A percentile compares a stretch with the other conserved stretches of the same genome.
Evolutionary conservation across 2,888 invertebrate species (phyloP).

Genomic region (Tetheella fluctuosa): DNA sequence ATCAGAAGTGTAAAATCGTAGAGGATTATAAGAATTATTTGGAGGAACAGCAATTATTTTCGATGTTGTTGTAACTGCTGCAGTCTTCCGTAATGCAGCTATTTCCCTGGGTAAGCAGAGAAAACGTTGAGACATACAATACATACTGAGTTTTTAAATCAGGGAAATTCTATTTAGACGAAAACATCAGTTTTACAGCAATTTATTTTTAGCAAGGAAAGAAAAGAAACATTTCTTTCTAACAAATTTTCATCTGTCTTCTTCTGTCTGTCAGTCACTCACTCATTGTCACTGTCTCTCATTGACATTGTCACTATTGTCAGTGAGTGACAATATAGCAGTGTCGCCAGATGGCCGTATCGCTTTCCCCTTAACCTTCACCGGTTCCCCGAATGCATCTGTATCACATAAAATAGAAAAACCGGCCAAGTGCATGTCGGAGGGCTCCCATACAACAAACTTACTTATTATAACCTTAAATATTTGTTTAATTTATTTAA

Average conservation of each 20-base stretch:
- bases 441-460: too few species aligned
- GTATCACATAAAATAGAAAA: too few species aligned
- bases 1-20: conserved; percentile 41
- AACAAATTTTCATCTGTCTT: too few species aligned
- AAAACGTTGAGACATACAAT: conserved; percentile 50
- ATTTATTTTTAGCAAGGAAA: background rate
- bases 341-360: too few species aligned
- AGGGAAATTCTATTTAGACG: conserved; percentile 6
- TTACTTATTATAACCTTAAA: too few species aligned
- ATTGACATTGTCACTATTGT: background rate
- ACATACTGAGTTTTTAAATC: conserved; percentile 43
- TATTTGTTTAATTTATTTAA: too few species aligned
- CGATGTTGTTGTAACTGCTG: conserved; percentile 35
- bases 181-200: background rate
- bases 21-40: conserved; percentile 29
- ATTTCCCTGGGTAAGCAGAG: conserved; percentile 53
- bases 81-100: conserved; percentile 45
- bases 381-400: too few species aligned
- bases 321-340: too few species aligned
- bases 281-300: too few species aligned
- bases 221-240: background rate
- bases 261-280: background rate
- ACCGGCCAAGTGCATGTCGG: too few species aligned
- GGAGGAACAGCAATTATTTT: conserved; percentile 37
- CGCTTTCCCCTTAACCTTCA: too few species aligned